Base-by-base conservation (phyloP, 2,113 vertebrate genomes). In the Desmodus rotundus region DNA sequence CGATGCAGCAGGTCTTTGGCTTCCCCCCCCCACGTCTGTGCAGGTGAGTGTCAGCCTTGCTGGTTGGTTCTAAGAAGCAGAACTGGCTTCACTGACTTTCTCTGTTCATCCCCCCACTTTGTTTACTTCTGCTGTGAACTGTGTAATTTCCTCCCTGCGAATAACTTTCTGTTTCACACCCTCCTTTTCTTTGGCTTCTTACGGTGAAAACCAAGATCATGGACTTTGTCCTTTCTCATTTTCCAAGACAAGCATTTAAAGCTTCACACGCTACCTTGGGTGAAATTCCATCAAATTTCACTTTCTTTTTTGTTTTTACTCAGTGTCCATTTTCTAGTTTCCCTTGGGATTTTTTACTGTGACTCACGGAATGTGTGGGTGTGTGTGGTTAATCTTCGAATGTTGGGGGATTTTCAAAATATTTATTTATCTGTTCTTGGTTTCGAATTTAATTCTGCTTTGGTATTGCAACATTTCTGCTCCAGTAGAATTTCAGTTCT, bases 1-100 rank as follows among this genome's bases (percentile, higher is more conserved):
- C 3, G 17, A 36, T 3, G 7, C 1, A 4, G 14, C 14, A 9
- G 0, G 50, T 31, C 11, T 67, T 0, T 7, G 2, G 36, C 19
- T 68, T 43, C 36, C 31, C 2, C 6, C 33, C 19, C 16, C 7
- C 14, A 67, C 54, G 8, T 31, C 67, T 20, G 7, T 31, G 14
- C 4, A 31, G 41, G 26, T 28, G 11, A 38, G 56, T 36, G 24
- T 65, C 11, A n/a, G n/a, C 17, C 63, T 45, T 63, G 58, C 5
- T 4, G 28, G 2, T 38, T 31, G 2, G 20, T 84, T 76, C 33
- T 26, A n/a, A 80, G 78, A 85, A 36, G 11, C 24, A 68, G n/a
- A 31, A 24, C 31, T 7, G 8, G 3, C 81, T 70, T 77, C 4
- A 2, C 36, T 0, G 0, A 14, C 28, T 50, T 38, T 43, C 38